A percentile compares a stretch with the other conserved stretches of the same genome.
These are phyloP conservation scores for Sebastiscus albofasciatus DNA, from an alignment of 2,797 vertebrate genomes.

Conservation along the genomic window DNA sequence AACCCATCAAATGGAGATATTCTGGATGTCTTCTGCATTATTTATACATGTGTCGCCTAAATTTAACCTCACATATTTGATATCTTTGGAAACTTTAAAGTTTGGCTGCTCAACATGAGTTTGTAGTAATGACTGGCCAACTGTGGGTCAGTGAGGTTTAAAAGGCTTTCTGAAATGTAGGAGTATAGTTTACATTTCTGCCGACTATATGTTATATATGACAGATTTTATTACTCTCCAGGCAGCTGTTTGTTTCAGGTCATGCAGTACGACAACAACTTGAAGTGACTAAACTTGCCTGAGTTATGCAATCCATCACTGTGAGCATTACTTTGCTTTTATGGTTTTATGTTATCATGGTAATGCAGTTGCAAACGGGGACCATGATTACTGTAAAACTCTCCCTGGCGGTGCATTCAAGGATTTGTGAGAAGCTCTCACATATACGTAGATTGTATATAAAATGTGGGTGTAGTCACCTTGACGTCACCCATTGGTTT, in stretches of 20 bases:
- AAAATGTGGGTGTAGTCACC: too few species aligned
- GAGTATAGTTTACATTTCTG: not conserved
- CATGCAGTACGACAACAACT: not conserved
- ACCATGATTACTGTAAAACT: not conserved
- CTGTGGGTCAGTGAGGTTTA: slow-evolving; percentile 3
- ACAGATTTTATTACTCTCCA: not conserved
- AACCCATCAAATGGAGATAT: not conserved
- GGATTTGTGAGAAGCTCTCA: not conserved
- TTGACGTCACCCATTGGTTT: too few species aligned
- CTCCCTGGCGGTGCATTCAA: not conserved
- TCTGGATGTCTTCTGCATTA: not conserved
- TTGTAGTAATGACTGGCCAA: slow-evolving; percentile 6
- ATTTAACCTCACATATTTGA: not conserved
- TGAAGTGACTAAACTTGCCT: not conserved
- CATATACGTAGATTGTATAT: too few species aligned
- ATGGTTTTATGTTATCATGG: not conserved
- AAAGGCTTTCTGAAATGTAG: not conserved
- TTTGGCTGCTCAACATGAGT: not conserved
- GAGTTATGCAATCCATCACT: not conserved
- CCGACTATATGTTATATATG: not conserved
- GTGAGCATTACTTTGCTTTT: not conserved
- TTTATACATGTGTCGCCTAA: not conserved
- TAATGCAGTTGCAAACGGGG: not conserved
- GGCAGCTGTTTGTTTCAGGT: not conserved
- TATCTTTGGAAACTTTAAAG: not conserved